These are phyloP conservation scores for Sphinx pinastri DNA, from an alignment of 2,888 invertebrate genomes.

Conservation along the genomic window DNA sequence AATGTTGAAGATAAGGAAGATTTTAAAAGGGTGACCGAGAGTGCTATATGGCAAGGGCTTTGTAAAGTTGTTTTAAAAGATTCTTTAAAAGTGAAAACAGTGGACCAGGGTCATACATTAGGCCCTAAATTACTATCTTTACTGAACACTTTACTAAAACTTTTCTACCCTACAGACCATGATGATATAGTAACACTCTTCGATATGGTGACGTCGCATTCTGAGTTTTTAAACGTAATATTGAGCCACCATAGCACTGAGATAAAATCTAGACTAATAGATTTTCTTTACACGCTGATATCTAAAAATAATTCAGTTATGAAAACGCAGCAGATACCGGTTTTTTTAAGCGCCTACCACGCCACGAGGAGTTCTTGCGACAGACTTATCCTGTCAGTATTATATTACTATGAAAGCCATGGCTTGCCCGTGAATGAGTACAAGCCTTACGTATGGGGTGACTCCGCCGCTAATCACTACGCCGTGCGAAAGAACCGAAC, in stretches of 20 bases:
- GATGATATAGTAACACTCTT: conserved; percentile 83
- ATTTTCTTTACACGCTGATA: conserved; percentile 86
- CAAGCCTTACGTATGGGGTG: conserved; percentile 93
- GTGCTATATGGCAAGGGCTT: conserved; percentile 83
- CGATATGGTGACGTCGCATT: conserved; percentile 90
- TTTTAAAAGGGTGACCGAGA: conserved; percentile 72
- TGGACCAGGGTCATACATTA: conserved; percentile 55
- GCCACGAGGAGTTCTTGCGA: conserved; percentile 89
- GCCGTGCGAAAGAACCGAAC: conserved; percentile 84
- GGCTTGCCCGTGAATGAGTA: conserved; percentile 86
- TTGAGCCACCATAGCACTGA: conserved; percentile 77
- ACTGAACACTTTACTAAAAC: conserved; percentile 81
- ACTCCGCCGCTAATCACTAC: conserved; percentile 90
- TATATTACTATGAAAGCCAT: conserved; percentile 88
- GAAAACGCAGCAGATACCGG: conserved; percentile 87
- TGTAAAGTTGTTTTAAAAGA: conserved; percentile 87
- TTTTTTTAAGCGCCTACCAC: conserved; percentile 90
- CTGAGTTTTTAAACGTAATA: conserved; percentile 89
- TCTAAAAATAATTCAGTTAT: conserved; percentile 86
- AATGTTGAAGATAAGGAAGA: conserved; percentile 53
- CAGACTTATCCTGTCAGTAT: conserved; percentile 86
- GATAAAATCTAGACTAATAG: conserved; percentile 85
- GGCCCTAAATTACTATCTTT: conserved; percentile 82
- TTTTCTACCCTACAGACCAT: conserved; percentile 80
- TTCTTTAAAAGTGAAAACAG: conserved; percentile 81